Conservation (phyloP, 2,888 invertebrate genomes). For the Apamea anceps region DNA sequence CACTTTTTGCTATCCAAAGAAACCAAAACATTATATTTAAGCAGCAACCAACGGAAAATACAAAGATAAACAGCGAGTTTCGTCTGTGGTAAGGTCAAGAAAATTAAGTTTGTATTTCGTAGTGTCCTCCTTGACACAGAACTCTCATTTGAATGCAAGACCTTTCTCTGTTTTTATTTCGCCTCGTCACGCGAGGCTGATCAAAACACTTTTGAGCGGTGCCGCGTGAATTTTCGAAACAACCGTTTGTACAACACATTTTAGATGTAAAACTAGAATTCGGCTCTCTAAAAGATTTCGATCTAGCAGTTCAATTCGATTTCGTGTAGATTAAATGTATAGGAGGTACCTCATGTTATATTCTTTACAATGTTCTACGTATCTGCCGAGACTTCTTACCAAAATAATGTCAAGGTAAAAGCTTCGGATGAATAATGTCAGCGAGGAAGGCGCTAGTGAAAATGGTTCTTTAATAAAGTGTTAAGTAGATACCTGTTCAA, state of each 20-base stretch:
- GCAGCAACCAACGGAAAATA: constrained; percentile 21
- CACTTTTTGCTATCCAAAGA: constrained; percentile 5
- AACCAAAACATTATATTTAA: constrained; percentile 13
- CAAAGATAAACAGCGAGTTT: constrained; percentile 45
- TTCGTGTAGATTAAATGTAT: constrained; percentile 17
- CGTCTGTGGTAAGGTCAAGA: constrained; percentile 61
- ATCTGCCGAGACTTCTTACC: constrained; percentile 10
- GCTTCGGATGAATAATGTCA: constrained; percentile 51
- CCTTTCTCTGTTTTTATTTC: constrained; percentile 73
- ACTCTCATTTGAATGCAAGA: constrained; percentile 78
- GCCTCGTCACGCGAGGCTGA: constrained; percentile 76
- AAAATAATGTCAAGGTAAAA: constrained; percentile 56
- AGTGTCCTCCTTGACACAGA: constrained; percentile 67
- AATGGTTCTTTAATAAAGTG: constrained; percentile 67
- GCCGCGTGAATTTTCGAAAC: constrained; percentile 67
- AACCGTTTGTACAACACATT: constrained; percentile 61
- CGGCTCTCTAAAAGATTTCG: constrained; percentile 29
- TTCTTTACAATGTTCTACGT: constrained; percentile 14
- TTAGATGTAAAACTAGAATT: constrained; percentile 54
- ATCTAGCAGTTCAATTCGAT: constrained; percentile 30
- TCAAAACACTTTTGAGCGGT: constrained; percentile 77
- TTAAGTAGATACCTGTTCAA: constrained; percentile 69
- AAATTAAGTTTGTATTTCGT: constrained; percentile 71
- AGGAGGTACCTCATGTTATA: background rate
- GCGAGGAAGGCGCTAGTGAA: constrained; percentile 56